Evolutionary conservation across 2,797 vertebrate genomes (phyloP).

Genomic region (Pelochelys cantorii): DNA sequence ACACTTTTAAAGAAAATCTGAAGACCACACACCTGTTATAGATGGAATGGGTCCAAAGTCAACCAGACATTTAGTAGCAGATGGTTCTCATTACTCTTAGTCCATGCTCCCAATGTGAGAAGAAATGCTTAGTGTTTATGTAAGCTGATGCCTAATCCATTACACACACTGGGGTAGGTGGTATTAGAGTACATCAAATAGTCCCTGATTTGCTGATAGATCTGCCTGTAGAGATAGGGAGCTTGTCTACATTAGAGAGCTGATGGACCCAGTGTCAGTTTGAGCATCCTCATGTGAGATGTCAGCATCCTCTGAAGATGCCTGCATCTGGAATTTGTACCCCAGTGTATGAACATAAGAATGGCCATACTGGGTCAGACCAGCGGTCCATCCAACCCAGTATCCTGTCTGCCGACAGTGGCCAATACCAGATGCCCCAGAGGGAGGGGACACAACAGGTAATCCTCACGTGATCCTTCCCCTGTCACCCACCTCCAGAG

Average conservation of each 20-base stretch:
- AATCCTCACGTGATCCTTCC: too few species aligned
- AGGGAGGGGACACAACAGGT: too few species aligned
- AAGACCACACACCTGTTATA: slow-evolving; percentile 38
- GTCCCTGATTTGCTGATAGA: not conserved
- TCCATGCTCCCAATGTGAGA: slow-evolving; percentile 50
- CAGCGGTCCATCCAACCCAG: too few species aligned
- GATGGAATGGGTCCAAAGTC: slow-evolving; percentile 56
- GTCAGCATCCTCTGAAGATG: not conserved
- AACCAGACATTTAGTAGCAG: slow-evolving; percentile 51
- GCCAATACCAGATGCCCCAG: too few species aligned
- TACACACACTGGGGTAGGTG: not conserved
- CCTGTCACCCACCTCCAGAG: too few species aligned
- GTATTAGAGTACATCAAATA: accelerated
- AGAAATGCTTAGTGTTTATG: not conserved
- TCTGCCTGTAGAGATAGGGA: not conserved
- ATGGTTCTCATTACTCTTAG: slow-evolving; percentile 56
- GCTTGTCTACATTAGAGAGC: not conserved
- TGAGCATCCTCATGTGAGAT: not conserved
- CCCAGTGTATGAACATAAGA: not conserved
- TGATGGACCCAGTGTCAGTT: not conserved
- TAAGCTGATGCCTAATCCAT: slow-evolving; percentile 2
- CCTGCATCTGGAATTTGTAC: not conserved
- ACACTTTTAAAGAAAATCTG: slow-evolving; percentile 27
- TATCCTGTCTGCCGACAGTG: too few species aligned
- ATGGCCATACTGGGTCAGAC: too few species aligned